phyloP scores from a whole-genome alignment of 2,113 vertebrate genomes.

The Zonotrichia leucophrys region DNA sequence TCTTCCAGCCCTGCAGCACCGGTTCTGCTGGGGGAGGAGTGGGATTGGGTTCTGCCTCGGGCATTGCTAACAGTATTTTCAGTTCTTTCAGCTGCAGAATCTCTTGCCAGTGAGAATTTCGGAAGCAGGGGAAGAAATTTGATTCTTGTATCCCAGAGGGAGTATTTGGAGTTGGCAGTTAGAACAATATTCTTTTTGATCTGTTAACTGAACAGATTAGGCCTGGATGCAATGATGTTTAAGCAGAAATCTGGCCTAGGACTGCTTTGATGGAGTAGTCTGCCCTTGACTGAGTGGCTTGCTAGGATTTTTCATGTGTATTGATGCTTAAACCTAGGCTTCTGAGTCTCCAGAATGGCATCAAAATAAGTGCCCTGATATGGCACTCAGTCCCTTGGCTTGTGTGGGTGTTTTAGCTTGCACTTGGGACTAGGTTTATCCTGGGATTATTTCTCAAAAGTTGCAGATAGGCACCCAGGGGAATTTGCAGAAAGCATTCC shows the following conservation, averaged over 20 bases:
- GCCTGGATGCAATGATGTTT: background rate
- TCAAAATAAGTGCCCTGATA: background rate
- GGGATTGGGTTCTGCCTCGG: fast-evolving
- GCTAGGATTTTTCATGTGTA: background rate
- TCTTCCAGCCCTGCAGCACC: background rate
- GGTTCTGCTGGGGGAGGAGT: background rate
- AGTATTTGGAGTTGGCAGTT: slow-evolving; percentile 46
- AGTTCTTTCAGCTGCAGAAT: background rate
- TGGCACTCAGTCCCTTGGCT: background rate
- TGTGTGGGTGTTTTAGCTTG: background rate
- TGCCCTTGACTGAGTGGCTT: background rate
- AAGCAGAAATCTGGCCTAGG: background rate
- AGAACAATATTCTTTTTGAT: slow-evolving; percentile 59
- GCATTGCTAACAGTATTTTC: background rate
- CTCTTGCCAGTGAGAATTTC: slow-evolving; percentile 13
- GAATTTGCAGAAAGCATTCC: slow-evolving; percentile 22
- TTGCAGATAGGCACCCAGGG: background rate
- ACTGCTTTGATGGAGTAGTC: background rate
- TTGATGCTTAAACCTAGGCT: background rate
- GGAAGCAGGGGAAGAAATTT: slow-evolving; percentile 1
- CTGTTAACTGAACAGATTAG: slow-evolving; percentile 32
- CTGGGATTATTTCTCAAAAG: slow-evolving; percentile 33
- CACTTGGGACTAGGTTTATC: background rate
- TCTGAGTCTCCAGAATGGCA: background rate
- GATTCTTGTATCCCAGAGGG: slow-evolving; percentile 18